These are phyloP conservation scores for Asobara japonica DNA, from an alignment of 1,140 invertebrate genomes.

Conservation along the genomic window DNA sequence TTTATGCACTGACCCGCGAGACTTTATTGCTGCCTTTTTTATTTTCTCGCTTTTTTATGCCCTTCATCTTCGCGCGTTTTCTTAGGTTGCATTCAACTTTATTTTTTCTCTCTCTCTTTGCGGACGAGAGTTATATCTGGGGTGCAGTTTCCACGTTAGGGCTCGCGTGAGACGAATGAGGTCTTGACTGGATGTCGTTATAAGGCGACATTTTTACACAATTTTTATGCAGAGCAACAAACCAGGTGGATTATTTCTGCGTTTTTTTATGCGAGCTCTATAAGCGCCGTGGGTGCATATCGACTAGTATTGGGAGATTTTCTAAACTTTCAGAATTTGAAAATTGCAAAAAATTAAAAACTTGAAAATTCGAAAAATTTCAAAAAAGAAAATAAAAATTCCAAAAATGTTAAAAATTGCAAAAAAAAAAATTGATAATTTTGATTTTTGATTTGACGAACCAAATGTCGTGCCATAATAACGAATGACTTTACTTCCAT, in stretches of 20 bases:
- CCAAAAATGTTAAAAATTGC: too few species aligned
- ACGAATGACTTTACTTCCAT: too few species aligned
- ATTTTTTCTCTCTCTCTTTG: neutral
- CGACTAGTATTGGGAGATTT: too few species aligned
- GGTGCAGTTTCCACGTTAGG: constrained; percentile 8
- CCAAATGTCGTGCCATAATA: too few species aligned
- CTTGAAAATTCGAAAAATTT: too few species aligned
- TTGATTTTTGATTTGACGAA: too few species aligned
- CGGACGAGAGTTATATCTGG: neutral
- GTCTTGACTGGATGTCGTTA: constrained; percentile 27
- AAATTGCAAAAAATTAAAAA: too few species aligned
- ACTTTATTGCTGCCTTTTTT: constrained; percentile 34
- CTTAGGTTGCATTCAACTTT: neutral
- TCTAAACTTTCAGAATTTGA: too few species aligned
- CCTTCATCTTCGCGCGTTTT: constrained; percentile 5
- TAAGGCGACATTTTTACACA: neutral
- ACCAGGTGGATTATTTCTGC: constrained; percentile 10
- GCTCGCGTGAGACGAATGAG: constrained; percentile 31
- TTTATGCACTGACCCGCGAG: constrained; percentile 29
- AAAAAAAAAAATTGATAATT: too few species aligned
- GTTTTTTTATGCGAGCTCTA: neutral
- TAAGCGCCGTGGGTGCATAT: too few species aligned
- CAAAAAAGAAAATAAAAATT: too few species aligned
- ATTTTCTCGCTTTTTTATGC: constrained; percentile 21
- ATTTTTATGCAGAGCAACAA: neutral